Evolutionary conservation across 92 coral and sea anemone genomes (phyloP), one percentile per base, ranked within the genome.

Genomic region (Anthopleura xanthogrammica): DNA sequence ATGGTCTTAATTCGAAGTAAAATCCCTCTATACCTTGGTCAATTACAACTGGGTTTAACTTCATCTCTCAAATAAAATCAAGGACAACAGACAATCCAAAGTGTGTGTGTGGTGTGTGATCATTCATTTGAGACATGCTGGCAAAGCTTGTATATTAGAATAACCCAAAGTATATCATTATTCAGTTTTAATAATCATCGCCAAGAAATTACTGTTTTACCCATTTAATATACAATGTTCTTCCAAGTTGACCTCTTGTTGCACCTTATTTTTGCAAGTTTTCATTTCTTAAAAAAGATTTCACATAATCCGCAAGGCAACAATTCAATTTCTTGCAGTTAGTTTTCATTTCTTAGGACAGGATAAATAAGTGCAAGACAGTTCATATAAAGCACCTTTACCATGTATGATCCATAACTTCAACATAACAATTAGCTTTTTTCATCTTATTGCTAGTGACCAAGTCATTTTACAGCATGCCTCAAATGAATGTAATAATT

Each of bases 41-140:
- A 64, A 22, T 64, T 64, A 64, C 71, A 64, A 64, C 71, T 64
- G 71, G 71, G 71, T 22, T 64, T 64, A 64, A 64, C 71, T 64
- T 64, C 20, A 19, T n/a, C 36, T 64, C 71, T 64, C 7, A 17
- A 64, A 64, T 20, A 5, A 64, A 64, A 64, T 64, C 10, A 64
- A 64, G 23, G 36, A 29, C 36, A 14, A 57, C 20, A 19, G 24
- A 64, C 71, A 64, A 64, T 11, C 3, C 23, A 64, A n/a, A 8
- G n/a, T 22, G 19, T 0, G 9, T 64, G 71, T 19, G 71, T n/a
- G 71, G 23, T 17, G 23, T n/a, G 71, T 20, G 71, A n/a, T 22
- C 71, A 64, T 64, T 64, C 24, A 24, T 64, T 64, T 64, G 36
- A 64, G 71, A 24, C 71, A 64, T 64, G 71, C 40, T 64, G n/a